Evolutionary conservation across 2,888 invertebrate species (phyloP).

Genomic region (Amiota minor): DNA sequence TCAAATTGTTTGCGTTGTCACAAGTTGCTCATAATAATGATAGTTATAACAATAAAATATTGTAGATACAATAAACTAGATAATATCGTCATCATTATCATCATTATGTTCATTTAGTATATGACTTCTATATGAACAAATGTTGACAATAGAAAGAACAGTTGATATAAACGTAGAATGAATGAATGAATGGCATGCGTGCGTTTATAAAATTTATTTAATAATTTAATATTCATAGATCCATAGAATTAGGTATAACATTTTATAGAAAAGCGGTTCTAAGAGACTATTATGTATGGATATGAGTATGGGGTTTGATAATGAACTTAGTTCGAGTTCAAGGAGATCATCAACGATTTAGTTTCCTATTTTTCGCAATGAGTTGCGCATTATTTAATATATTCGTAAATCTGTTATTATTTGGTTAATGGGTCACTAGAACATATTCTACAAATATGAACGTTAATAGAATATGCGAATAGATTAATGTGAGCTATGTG

Average conservation of each 20-base stretch:
- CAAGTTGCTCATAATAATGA: conserved; percentile 19
- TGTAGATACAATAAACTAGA: not conserved
- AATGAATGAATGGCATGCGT: conserved; percentile 23
- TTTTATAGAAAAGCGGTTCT: no score
- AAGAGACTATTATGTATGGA: conserved; percentile 1
- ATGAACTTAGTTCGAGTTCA: conserved; percentile 30
- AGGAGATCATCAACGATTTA: conserved; percentile 16
- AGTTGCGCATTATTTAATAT: not conserved
- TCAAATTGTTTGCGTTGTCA: conserved; percentile 17
- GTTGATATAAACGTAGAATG: not conserved
- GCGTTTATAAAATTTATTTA: not conserved
- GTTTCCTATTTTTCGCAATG: not conserved
- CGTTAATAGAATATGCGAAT: not conserved
- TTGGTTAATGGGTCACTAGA: conserved; percentile 30
- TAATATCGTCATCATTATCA: not conserved
- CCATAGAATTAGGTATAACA: no score
- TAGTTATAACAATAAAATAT: conserved; percentile 5
- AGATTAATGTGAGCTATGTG: conserved; percentile 1
- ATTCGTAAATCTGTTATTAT: conserved; percentile 8
- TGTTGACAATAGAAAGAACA: conserved; percentile 1
- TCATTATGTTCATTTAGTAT: not conserved
- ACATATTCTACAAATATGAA: not conserved
- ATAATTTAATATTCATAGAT: no score
- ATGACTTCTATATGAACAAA: not conserved
- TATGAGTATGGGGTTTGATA: not conserved